These are phyloP conservation scores for Meghimatium bilineatum DNA, from an alignment of 2,888 invertebrate genomes.

Conservation along the genomic window DNA sequence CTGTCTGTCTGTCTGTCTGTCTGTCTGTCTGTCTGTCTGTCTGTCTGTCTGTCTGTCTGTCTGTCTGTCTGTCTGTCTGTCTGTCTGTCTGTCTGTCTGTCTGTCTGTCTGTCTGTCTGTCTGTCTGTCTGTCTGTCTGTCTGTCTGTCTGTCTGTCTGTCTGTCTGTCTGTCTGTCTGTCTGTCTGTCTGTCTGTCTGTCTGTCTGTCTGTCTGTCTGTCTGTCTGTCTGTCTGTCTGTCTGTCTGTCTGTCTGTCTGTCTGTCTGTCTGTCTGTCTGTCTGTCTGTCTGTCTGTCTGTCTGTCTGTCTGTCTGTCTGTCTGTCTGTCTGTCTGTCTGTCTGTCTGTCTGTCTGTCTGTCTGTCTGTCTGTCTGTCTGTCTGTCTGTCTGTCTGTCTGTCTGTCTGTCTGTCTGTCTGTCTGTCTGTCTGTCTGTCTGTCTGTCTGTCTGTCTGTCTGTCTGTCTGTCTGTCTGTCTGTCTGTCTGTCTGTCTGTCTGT, in stretches of 20 bases:
- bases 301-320: not conserved
- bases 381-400: not conserved
- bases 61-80: not conserved
- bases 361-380: not conserved
- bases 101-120: not conserved
- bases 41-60: not conserved
- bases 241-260: not conserved
- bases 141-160: not conserved
- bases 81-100: not conserved
- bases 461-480: constrained; percentile 15
- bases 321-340: not conserved
- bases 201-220: not conserved
- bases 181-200: not conserved
- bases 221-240: not conserved
- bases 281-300: not conserved
- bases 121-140: not conserved
- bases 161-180: not conserved
- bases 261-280: not conserved
- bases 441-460: not conserved
- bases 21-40: not conserved
- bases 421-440: not conserved
- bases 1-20: not conserved
- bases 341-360: not conserved
- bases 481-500: constrained; percentile 33
- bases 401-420: not conserved